Conservation (phyloP, 2,113 vertebrate genomes). For the Epinephelus moara region DNA sequence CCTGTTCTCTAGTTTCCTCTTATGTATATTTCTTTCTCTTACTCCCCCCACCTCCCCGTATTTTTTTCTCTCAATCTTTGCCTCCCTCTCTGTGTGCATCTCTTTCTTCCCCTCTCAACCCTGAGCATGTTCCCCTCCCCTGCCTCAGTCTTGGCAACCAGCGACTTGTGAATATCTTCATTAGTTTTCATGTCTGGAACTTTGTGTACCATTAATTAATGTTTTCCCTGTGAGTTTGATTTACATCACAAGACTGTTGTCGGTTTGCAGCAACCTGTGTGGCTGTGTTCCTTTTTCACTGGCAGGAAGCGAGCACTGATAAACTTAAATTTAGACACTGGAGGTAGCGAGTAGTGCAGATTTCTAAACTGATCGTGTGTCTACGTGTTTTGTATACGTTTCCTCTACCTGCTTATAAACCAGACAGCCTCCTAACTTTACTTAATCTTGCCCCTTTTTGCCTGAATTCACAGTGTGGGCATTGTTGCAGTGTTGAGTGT, state of each 20-base stretch:
- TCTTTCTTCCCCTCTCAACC: background rate
- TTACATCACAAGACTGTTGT: conserved; percentile 28
- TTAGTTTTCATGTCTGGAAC: conserved; percentile 25
- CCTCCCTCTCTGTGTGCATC: background rate
- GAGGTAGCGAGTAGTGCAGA: background rate
- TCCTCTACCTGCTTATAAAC: background rate
- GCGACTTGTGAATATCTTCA: conserved; percentile 24
- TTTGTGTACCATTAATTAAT: conserved; percentile 64
- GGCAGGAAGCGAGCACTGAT: conserved; percentile 13
- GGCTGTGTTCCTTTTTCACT: background rate
- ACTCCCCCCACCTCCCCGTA: background rate
- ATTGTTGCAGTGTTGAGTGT: too few relatives aligned
- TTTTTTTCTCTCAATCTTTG: background rate
- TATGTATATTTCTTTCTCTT: conserved; percentile 3
- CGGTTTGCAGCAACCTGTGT: background rate
- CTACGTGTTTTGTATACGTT: background rate
- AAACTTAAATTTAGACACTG: conserved; percentile 11
- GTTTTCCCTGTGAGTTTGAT: conserved; percentile 55
- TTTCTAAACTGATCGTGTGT: background rate
- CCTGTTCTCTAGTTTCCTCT: conserved; percentile 20
- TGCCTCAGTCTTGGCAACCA: background rate
- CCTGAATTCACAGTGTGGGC: background rate
- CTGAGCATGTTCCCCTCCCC: background rate
- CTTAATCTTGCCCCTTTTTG: background rate
- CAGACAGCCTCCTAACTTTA: background rate